phyloP scores from a whole-genome alignment of 2,888 invertebrate species.

The Sesamia inferens region DNA sequence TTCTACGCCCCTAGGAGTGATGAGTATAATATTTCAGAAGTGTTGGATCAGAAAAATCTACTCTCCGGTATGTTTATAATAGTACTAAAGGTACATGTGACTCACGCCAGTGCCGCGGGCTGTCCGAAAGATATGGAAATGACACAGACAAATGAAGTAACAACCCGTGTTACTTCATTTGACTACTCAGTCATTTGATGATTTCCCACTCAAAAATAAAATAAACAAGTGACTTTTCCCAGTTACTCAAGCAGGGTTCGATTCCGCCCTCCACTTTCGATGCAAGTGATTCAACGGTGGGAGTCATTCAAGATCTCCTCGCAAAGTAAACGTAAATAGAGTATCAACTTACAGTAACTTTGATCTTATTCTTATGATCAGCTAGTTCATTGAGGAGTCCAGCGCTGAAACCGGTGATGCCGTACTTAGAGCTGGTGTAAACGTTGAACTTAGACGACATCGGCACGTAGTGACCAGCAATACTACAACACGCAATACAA shows the following conservation, averaged over 20 bases:
- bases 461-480: constrained; percentile 79
- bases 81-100: neutral
- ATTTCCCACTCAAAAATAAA: too few relatives aligned
- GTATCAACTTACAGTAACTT: constrained; percentile 70
- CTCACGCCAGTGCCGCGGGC: too few relatives aligned
- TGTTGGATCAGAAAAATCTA: too few relatives aligned
- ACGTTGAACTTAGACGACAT: constrained; percentile 72
- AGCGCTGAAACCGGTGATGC: constrained; percentile 85
- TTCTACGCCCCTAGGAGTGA: too few relatives aligned
- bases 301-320: neutral
- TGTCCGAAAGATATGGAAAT: too few relatives aligned
- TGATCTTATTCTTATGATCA: constrained; percentile 77
- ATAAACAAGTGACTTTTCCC: neutral
- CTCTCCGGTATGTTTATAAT: too few relatives aligned
- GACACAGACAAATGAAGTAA: too few relatives aligned
- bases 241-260: neutral
- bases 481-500: constrained; percentile 60
- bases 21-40: too few relatives aligned
- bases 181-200: too few relatives aligned
- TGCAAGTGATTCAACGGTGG: neutral
- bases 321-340: neutral
- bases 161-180: too few relatives aligned
- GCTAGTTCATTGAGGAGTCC: constrained; percentile 86
- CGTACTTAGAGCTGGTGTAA: constrained; percentile 89
- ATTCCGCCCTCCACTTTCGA: neutral